Base-by-base conservation (phyloP, 1,140 invertebrate species). In the Drosophila nikananu region DNA sequence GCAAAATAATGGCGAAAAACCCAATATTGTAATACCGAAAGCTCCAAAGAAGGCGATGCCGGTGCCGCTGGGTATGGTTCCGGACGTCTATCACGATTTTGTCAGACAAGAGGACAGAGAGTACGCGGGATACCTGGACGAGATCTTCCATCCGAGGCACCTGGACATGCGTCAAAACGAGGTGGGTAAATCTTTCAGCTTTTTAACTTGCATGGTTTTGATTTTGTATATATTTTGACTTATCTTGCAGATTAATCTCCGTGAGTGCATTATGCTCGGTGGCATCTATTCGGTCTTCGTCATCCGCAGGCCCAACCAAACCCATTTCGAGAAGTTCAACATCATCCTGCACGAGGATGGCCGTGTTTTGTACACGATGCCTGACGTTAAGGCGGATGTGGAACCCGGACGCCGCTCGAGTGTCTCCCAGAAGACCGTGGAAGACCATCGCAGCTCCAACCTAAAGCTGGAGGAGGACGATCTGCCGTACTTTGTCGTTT, bases 251-350 rank as follows among this genome's bases (percentile, higher is more conserved):
- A 81, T 92, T 1, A 92, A 92, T 77, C 48, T 92, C 2, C 70
- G 89, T 27, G 46, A 92, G 37, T 58, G 57, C 46, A 71, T 92
- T 0, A 64, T 92, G 7, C 44, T 92, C 15, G 91, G 91, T 27
- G 91, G 91, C 2, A 44, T 91, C 0, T 92, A 87, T 54, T 73
- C 79, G 17, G 46, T 92, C 0, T 49, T 80, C 46, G 77, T 80
- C 51, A 70, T 92, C 6, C 75, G 64, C 10, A 80, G 79, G 5
- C 79, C 86, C 8, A 6, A 27, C 0, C 74, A 81, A 54, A 74
- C 62, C 2, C 60, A 86, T 10, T 92, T 76, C 17, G 25, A 80
- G 13, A 77, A 57, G 35, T 91, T 91, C 35, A 91, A 86, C 48
- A 66, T 90, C 2, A 61, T 82, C 0, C 58, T 82, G 44, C 87